Conservation (phyloP, 2,113 vertebrate genomes). For the Kryptolebias marmoratus region DNA sequence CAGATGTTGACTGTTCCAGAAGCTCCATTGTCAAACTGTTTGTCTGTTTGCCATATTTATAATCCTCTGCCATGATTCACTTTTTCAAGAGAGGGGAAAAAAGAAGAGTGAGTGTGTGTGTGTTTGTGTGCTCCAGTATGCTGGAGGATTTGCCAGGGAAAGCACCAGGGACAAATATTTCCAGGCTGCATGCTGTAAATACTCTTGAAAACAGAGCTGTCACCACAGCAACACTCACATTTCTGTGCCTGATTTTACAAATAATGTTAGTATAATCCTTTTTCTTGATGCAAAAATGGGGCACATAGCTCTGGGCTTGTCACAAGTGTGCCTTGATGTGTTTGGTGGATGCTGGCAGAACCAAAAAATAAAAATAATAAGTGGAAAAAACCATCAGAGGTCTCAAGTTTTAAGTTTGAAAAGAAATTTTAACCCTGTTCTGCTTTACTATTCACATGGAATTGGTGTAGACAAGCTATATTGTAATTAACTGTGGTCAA, state of each 20-base stretch:
- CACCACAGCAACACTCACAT: conserved; percentile 52
- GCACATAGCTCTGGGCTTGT: background rate
- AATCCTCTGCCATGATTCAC: conserved; percentile 68
- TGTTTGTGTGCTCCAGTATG: background rate
- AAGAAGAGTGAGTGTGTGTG: background rate
- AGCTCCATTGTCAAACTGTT: conserved; percentile 44
- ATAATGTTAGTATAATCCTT: conserved; percentile 13
- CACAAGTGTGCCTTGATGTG: background rate
- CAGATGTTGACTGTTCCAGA: conserved; percentile 28
- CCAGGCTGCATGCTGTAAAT: conserved; percentile 71
- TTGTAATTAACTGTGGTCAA: too few species aligned
- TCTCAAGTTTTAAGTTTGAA: background rate
- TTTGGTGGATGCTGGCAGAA: conserved; percentile 5
- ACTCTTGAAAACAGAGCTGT: conserved; percentile 69
- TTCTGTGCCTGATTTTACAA: conserved; percentile 28
- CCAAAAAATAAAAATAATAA: background rate
- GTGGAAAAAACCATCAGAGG: background rate
- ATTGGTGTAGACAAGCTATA: background rate
- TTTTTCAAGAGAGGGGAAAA: conserved; percentile 37
- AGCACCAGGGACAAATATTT: conserved; percentile 71
- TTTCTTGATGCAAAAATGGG: conserved; percentile 9
- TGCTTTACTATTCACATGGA: background rate
- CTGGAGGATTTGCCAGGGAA: conserved; percentile 43
- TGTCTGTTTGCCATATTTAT: conserved; percentile 61
- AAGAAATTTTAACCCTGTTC: background rate